These are phyloP conservation scores for Meriones psammophilus DNA, from an alignment of 2,797 vertebrate genomes.

Conservation along the genomic window DNA sequence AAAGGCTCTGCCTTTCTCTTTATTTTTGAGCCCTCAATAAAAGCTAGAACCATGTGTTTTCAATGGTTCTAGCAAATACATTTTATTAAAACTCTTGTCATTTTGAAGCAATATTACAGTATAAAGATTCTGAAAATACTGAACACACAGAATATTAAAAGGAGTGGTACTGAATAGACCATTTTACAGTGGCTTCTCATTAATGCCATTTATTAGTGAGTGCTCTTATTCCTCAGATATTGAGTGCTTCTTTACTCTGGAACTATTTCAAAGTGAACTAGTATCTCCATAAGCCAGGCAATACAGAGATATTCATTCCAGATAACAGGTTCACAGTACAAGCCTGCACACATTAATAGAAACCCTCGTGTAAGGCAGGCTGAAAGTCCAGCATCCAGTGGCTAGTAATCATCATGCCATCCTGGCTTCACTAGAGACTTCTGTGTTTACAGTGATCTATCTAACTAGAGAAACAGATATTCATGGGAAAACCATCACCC, in stretches of 20 bases:
- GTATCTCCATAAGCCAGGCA: constrained; percentile 64
- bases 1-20: constrained; percentile 52
- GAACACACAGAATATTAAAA: constrained; percentile 13
- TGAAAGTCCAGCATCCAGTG: constrained; percentile 25
- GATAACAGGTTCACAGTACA: constrained; percentile 60
- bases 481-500: not conserved
- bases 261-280: constrained; percentile 64
- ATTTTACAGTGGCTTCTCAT: not conserved
- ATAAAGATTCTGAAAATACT: constrained; percentile 47
- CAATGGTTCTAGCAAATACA: constrained; percentile 64
- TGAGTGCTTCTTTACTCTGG: constrained; percentile 1
- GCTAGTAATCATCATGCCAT: constrained; percentile 31
- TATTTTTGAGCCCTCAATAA: constrained; percentile 58
- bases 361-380: not conserved
- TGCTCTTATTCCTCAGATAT: constrained; percentile 14
- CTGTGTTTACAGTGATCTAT: not conserved
- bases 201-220: constrained; percentile 22
- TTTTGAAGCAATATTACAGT: constrained; percentile 56
- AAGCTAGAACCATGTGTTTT: constrained; percentile 58
- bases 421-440: constrained; percentile 18
- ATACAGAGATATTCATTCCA: not conserved
- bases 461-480: not conserved
- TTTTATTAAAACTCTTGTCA: constrained; percentile 62
- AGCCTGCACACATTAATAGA: constrained; percentile 18
- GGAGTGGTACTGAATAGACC: not conserved